phyloP scores from a whole-genome alignment of 92 coral and sea anemone genomes.

The Umimayanthus chanpuru region DNA sequence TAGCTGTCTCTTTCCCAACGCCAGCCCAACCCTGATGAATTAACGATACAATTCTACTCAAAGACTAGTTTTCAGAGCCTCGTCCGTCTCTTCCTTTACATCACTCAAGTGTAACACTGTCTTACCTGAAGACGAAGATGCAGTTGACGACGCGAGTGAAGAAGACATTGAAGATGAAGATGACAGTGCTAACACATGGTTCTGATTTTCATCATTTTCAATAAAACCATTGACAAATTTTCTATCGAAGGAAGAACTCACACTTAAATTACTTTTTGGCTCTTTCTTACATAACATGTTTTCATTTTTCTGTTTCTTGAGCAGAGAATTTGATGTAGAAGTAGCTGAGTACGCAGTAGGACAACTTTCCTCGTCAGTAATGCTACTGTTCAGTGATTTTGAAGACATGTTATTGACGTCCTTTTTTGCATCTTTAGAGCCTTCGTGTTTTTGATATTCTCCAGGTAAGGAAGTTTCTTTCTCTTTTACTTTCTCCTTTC shows the following conservation, averaged over 20 bases:
- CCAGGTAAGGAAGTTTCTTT: background rate
- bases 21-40: background rate
- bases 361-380: background rate
- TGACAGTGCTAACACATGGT: conserved; percentile 40
- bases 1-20: background rate
- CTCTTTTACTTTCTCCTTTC: background rate
- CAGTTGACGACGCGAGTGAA: conserved; percentile 12
- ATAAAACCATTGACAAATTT: conserved; percentile 27
- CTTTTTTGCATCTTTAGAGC: conserved; percentile 18
- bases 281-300: background rate
- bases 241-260: conserved; percentile 21
- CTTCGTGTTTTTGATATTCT: background rate
- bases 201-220: conserved; percentile 33
- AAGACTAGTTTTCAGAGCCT: conserved; percentile 5
- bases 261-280: conserved; percentile 11
- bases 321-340: conserved; percentile 5
- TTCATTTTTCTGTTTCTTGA: conserved; percentile 29
- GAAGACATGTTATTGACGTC: conserved; percentile 1
- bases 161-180: conserved; percentile 44
- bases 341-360: background rate
- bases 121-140: conserved; percentile 49
- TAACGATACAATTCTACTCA: background rate
- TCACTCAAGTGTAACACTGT: background rate
- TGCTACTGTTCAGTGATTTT: conserved; percentile 2
- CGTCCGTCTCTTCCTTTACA: conserved; percentile 10